These are phyloP conservation scores for Oreortyx pictus DNA, from an alignment of 2,797 vertebrate species.

Conservation along the genomic window DNA sequence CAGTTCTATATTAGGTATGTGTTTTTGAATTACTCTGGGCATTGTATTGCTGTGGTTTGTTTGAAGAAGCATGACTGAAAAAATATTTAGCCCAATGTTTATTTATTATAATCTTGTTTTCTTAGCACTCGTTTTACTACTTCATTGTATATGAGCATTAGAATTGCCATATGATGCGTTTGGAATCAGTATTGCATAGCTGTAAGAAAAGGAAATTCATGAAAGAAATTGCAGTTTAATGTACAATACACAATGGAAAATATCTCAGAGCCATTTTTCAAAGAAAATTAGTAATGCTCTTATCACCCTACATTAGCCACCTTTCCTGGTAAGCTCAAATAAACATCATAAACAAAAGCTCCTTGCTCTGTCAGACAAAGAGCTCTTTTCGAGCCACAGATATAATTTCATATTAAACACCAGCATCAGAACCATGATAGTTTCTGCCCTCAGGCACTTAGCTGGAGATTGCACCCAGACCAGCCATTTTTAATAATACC, in stretches of 20 bases:
- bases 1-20: background rate
- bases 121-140: constrained; percentile 3
- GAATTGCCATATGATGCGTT: background rate
- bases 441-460: constrained; percentile 12
- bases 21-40: constrained; percentile 8
- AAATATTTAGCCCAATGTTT: constrained; percentile 49
- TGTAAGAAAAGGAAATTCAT: constrained; percentile 47
- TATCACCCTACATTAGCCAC: constrained; percentile 34
- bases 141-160: constrained; percentile 1
- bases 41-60: background rate
- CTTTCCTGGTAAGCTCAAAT: constrained; percentile 38
- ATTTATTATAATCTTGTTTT: constrained; percentile 61
- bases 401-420: constrained; percentile 37
- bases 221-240: constrained; percentile 54
- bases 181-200: background rate
- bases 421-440: background rate
- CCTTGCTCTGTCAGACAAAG: constrained; percentile 22
- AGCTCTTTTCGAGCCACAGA: constrained; percentile 30
- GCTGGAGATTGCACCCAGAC: background rate
- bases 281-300: constrained; percentile 61
- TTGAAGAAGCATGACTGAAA: background rate
- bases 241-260: constrained; percentile 46
- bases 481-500: background rate
- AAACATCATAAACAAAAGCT: constrained; percentile 59
- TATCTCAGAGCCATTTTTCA: constrained; percentile 42